phyloP scores from a whole-genome alignment of 92 coral and sea anemone genomes.

The Porites evermanni region DNA sequence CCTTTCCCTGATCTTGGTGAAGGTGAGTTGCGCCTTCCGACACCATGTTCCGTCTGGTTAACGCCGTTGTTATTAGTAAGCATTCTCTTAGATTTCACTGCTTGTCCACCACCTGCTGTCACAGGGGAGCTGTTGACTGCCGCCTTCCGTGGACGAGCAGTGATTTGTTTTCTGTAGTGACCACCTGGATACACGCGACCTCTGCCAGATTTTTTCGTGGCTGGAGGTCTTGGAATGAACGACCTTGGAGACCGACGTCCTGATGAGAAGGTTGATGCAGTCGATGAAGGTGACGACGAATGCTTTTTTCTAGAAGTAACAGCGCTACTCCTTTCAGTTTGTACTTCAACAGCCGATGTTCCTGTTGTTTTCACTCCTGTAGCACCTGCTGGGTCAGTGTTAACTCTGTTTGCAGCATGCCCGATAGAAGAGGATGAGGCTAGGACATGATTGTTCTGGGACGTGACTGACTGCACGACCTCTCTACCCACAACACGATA shows the following conservation, averaged over 20 bases:
- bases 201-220: slow-evolving; percentile 24
- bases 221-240: slow-evolving; percentile 44
- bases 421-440: background rate
- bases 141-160: slow-evolving; percentile 38
- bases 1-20: background rate
- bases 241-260: slow-evolving; percentile 21
- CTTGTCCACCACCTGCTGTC: background rate
- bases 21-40: background rate
- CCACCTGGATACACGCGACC: slow-evolving; percentile 28
- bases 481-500: slow-evolving; percentile 18
- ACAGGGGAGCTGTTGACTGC: slow-evolving; percentile 7
- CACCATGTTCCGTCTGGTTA: slow-evolving; percentile 3
- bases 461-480: background rate
- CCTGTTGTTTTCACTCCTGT: background rate
- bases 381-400: background rate
- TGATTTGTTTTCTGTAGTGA: slow-evolving; percentile 19
- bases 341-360: background rate
- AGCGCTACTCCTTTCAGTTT: background rate
- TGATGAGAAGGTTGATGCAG: slow-evolving; percentile 12
- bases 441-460: background rate
- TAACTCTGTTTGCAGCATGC: background rate
- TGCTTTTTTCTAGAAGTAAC: background rate
- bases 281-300: slow-evolving; percentile 29
- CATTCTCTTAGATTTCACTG: background rate
- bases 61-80: background rate